Base-by-base conservation (phyloP, 2,797 vertebrate genomes). In the Eulemur coronatus region DNA sequence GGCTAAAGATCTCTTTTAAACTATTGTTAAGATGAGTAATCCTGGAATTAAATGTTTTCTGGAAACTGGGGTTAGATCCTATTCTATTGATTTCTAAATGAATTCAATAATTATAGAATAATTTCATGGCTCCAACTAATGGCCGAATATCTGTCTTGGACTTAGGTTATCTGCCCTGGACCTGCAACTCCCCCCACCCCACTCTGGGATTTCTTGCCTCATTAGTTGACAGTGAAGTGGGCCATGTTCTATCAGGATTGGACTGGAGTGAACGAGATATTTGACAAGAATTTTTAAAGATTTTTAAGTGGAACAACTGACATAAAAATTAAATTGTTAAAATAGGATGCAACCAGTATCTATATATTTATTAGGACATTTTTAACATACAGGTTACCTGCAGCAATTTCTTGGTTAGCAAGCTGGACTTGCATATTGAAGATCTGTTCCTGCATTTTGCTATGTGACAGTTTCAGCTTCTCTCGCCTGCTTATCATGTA, bases 401-500 rank as follows among this genome's bases (percentile, higher is more conserved):
- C 98, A 96, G 99, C 98, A 35, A 99, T 96, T 98, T 99, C 99
- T 98, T 99, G 99, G 98, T 99, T 99, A 97, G 99, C 97, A 63
- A 99, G 99, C 97, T 99, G 99, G 85, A 99, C 99, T 59, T 99
- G 99, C 85, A 99, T 98, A 98, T 99, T 99, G 98, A 99, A 99
- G 98, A 99, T 99, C 98, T 99, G 99, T 98, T 99, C 99, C 95
- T 99, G 99, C 81, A 99, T 98, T 99, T 99, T 99, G 98, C 98
- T 99, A 96, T 99, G 99, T 94, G 99, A 99, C 92, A 99, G 97
- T 98, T 99, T 99, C 96, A 99, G 98, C 97, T 99, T 99, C 98
- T 99, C 99, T 97, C 99, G 98, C 41, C 99, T 99, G 98, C 99
- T 99, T 98, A 99, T 99, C 99, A 99, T 99, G 98, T 99, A 99